Evolutionary conservation across 2,113 vertebrate genomes (phyloP), one percentile per base, ranked within the genome.

Genomic region (Scomber japonicus): DNA sequence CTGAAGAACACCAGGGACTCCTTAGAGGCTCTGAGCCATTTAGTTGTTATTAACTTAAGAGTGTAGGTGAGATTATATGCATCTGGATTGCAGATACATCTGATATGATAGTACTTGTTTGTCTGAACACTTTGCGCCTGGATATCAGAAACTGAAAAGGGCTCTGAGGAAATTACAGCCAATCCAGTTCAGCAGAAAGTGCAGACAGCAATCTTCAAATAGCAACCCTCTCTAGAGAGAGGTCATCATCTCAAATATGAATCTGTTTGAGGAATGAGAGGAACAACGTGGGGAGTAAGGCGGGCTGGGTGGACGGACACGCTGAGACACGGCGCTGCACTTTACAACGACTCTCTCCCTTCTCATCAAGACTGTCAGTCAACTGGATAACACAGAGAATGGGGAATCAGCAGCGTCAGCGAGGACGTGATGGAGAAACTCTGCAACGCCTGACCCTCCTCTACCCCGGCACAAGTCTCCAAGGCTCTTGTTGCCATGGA

Each of bases 401-500:
- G 68, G 71, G 69, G 84, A 75, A 82, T 84, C 44, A 15, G 72
- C 74, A 19, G 78, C 80, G 9, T 85, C 85, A 65, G 81, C 11
- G n/a, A 87, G 77, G 81, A 79, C 21, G 73, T 79, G 83, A 86
- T 57, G 70, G 72, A 80, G 71, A 40, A 77, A 78, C 50, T 67
- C 75, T 64, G 82, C 81, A 82, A 15, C 48, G 63, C 70, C 73
- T 82, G 90, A 90, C 83, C 85, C 83, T 71, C 66, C 82, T 78
- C 76, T 67, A 73, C 61, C 78, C 86, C 0, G 53, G 35, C 19
- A 8, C 68, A 57, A 60, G 81, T 85, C 88, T 91, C 83, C 21
- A 16, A 78, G 83, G 75, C 78, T 83, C 60, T 77, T 46, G 88
- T 93, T 93, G 85, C 92, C 90, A 91, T 92, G 91, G 91, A 91